Evolutionary conservation across 1,140 invertebrate genomes (phyloP), one percentile per base, ranked within the genome.

Genomic region (Drosophila quadrilineata): DNA sequence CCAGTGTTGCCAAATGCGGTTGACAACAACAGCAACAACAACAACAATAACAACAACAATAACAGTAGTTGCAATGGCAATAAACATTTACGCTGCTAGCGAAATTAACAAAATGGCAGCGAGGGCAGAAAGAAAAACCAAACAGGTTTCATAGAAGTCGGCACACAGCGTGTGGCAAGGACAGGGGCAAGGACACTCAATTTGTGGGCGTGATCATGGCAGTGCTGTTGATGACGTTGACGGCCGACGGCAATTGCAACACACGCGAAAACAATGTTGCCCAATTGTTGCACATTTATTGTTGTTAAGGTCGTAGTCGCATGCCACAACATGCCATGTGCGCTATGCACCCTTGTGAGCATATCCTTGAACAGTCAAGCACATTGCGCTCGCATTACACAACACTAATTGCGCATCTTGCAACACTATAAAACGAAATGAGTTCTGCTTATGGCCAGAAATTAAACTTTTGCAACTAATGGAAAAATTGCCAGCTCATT

Each of bases 71-170:
- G 59, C 6, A 31, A 53, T 50, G 16, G 71, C 62, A 71, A 66
- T 79, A 64, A 69, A 62, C 52, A 67, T 77, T 63, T 67, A 59
- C 58, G 59, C 54, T 70, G 70, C 49, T 43, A 65, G 59, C 6
- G 41, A 70, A 70, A 69, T 73, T 66, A 73, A 73, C 49, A 73
- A 71, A 71, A 71, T 66, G 67, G 41, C 38, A 54, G 31, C 9
- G 29, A 35, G 6, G 6, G 33, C 14, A 19, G 53, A 33, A 45
- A 48, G 10, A 31, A 5, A 1, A 22, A n/a, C 16, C 12, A 8
- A 43, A 26, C n/a, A 3, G 22, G 22, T 22, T 41, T 41, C n/a
- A 41, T 41, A 31, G 26, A 31, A 8, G 8, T 12, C n/a, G 28
- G n/a, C 17, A 9, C 36, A 46, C n/a, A n/a, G n/a, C n/a, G n/a